Evolutionary conservation across 2,888 invertebrate species (phyloP), one percentile per base, ranked within the genome.

Genomic region (Gymnocheta viridis): DNA sequence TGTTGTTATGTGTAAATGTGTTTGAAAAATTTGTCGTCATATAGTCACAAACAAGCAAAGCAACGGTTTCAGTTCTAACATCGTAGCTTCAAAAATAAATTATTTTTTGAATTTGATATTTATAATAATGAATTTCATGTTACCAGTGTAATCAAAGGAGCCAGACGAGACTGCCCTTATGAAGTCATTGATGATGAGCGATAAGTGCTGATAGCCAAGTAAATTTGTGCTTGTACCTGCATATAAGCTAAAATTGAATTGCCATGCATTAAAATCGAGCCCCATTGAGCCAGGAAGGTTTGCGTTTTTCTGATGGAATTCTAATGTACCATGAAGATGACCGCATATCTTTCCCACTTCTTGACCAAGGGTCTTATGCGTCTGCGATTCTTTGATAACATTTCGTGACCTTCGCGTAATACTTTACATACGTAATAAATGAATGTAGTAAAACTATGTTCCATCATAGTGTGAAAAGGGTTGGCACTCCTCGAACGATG

Each of bases 171-270:
- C 92, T 99, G 99, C 0, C 99, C 99, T 84, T 97, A 96, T 83
- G 96, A 96, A 0, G 98, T 99, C 98, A 99, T 99, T 4, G 99
- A 99, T 92, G 98, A 98, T 54, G 98, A 96, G 51, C 97, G 95
- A 2, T 98, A 97, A 93, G 96, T 96, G 91, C 99, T 98, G 89
- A 99, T 93, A 0, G 98, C 98, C 87, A 96, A 96, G 93, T 98
- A 99, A 85, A 99, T 98, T 92, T 96, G 95, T 51, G 95, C 94
- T 93, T 99, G 98, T 74, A 99, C 93, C 82, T 94, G 95, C 76
- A 99, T 95, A 91, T 99, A 99, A 92, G 99, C 99, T 89, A 99
- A 97, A 94, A 99, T n/a, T n/a, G n/a, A n/a, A n/a, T 96, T 92
- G 99, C 99, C 38, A 99, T 98, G 70, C 96, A 85, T 96, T 96